Evolutionary conservation across 2,888 invertebrate species (phyloP).

Genomic region (Stenchaetothrips biformis): DNA sequence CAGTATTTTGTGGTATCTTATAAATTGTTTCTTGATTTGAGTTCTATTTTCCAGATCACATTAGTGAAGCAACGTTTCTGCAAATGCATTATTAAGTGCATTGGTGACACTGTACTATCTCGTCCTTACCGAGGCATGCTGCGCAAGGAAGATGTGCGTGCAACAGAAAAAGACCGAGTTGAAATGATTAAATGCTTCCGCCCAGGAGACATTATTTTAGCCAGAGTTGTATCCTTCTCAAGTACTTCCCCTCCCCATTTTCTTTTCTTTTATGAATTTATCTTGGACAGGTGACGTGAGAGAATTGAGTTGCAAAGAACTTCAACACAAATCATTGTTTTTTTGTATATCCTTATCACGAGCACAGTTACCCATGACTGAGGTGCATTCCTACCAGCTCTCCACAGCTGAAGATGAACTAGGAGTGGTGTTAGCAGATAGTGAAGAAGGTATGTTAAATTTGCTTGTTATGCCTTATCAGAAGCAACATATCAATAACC

Average conservation of each 20-base stretch:
- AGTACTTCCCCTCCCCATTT: not conserved
- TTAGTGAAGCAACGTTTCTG: slow-evolving; percentile 79
- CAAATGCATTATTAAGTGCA: slow-evolving; percentile 80
- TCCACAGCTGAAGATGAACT: slow-evolving; percentile 93
- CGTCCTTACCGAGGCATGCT: slow-evolving; percentile 76
- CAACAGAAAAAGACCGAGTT: slow-evolving; percentile 82
- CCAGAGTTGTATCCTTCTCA: slow-evolving; percentile 79
- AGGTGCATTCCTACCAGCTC: slow-evolving; percentile 83
- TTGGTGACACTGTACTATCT: slow-evolving; percentile 71
- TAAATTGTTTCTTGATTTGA: not conserved
- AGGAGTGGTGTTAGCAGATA: slow-evolving; percentile 87
- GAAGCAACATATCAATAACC: slow-evolving; percentile 24
- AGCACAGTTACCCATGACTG: slow-evolving; percentile 77
- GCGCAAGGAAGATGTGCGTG: slow-evolving; percentile 83
- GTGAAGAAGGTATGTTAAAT: slow-evolving; percentile 55
- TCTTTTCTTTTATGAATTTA: not conserved
- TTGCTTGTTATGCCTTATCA: slow-evolving; percentile 16
- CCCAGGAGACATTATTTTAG: slow-evolving; percentile 90
- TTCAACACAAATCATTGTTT: not conserved
- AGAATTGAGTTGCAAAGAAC: not conserved
- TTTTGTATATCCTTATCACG: slow-evolving; percentile 30
- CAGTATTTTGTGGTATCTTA: not conserved
- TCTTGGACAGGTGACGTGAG: not conserved
- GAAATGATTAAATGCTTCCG: slow-evolving; percentile 89
- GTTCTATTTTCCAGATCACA: slow-evolving; percentile 50